A percentile compares a stretch with the other conserved stretches of the same genome.
phyloP scores from a whole-genome alignment of 2,797 vertebrate species.

The Rhinichthys osculus region DNA sequence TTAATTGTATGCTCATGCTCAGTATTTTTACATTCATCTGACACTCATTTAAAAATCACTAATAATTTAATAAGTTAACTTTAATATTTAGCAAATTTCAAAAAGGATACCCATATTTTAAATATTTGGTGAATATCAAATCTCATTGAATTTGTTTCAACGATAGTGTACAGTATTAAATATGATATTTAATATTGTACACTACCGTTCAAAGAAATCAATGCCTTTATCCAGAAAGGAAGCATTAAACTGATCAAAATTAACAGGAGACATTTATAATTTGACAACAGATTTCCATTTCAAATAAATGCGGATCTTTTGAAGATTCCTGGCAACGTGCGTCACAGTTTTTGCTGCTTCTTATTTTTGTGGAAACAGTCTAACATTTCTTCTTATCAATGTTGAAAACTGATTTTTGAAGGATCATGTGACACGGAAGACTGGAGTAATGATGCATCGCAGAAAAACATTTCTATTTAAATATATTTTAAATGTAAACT shows the following conservation, averaged over 20 bases:
- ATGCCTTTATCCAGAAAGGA: too few relatives aligned
- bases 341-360: too few relatives aligned
- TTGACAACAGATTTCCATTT: background rate
- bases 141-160: background rate
- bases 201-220: background rate
- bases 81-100: background rate
- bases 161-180: background rate
- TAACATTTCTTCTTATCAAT: too few relatives aligned
- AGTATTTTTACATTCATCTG: background rate
- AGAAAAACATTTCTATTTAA: background rate
- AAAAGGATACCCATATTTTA: too few relatives aligned
- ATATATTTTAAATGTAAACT: background rate
- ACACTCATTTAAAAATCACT: background rate
- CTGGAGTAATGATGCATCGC: background rate
- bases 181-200: background rate
- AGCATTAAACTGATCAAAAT: background rate
- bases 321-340: background rate
- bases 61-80: background rate
- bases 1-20: background rate
- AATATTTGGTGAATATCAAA: background rate
- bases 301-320: background rate
- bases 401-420: background rate
- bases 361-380: too few relatives aligned
- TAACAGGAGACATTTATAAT: background rate
- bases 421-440: constrained; percentile 2